Base-by-base conservation (phyloP, 2,888 invertebrate genomes). In the Drosophila kanekoi region DNA sequence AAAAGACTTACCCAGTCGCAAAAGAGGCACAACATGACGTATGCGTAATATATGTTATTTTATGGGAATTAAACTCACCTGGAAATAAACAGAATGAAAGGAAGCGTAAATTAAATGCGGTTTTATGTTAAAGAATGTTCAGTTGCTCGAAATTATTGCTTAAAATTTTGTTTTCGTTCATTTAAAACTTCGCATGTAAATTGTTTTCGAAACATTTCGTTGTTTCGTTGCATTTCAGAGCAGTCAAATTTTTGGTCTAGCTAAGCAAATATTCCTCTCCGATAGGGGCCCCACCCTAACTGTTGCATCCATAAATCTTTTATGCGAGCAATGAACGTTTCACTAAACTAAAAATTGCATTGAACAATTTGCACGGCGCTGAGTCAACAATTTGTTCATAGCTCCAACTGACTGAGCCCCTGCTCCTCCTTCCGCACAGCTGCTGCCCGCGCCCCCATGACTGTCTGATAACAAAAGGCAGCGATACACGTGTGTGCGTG, bases 361-460 rank as follows among this genome's bases (percentile, higher is more conserved):
- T 76, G 69, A 76, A 84, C 79, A 81, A 80, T 85, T 78, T 65
- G 69, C 69, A 61, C 51, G 65, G 62, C 40, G 84, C 81, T 86
- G 87, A 88, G 89, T 88, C 87, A 83, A 80, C 80, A 76, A 76
- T 80, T 86, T 77, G 75, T 33, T 58, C 72, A 72, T 51, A 37
- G 71, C 48, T 44, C 32, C 58, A 11, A 32, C 62, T 33, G 11
- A 37, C 14, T 23, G 33, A 14, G 32, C 38, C 16, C 41, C 28
- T 20, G 8, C 10, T 35, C 35, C 44, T n/a, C 5, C 11, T 28
- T 4, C 13, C 18, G 3, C 5, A 4, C 28, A 11, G 1, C 16
- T 41, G 28, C 28, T 28, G 28, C 28, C 28, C 28, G 28, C 28
- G 28, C 9, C 23, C 14, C 9, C 23, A 16, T 18, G 43, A 32